These are phyloP conservation scores for Salarias fasciatus DNA, from an alignment of 2,797 vertebrate species.

Conservation along the genomic window DNA sequence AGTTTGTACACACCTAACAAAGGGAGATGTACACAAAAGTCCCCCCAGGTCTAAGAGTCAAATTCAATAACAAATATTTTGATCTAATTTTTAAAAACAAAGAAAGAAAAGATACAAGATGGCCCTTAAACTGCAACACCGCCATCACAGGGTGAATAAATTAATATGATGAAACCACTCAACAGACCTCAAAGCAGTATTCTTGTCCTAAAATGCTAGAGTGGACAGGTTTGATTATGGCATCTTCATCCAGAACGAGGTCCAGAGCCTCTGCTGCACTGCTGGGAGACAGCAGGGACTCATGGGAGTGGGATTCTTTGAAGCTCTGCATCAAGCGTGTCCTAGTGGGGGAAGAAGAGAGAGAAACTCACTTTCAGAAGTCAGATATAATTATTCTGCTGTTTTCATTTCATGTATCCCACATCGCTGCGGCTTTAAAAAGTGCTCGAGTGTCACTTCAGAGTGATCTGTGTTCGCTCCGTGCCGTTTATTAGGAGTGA, in stretches of 20 bases:
- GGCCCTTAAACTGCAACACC: too few relatives aligned
- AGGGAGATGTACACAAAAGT: too few relatives aligned
- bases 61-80: too few relatives aligned
- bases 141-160: not conserved
- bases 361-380: slow-evolving; percentile 28
- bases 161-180: slow-evolving; percentile 1
- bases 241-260: slow-evolving; percentile 95
- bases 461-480: slow-evolving; percentile 20
- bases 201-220: slow-evolving; percentile 96
- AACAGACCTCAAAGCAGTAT: slow-evolving; percentile 93
- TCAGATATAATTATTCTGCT: slow-evolving; percentile 13
- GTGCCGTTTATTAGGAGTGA: slow-evolving; percentile 59
- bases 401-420: slow-evolving; percentile 32
- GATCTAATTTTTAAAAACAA: not conserved
- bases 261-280: slow-evolving; percentile 94
- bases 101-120: too few relatives aligned
- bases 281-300: slow-evolving; percentile 95
- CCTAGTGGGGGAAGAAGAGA: slow-evolving; percentile 69
- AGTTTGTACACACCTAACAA: too few relatives aligned
- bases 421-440: slow-evolving; percentile 32
- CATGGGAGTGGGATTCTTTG: slow-evolving; percentile 96
- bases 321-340: slow-evolving; percentile 96
- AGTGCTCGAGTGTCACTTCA: slow-evolving; percentile 19
- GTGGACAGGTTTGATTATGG: slow-evolving; percentile 95
- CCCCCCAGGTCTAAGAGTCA: too few relatives aligned